Conservation (phyloP, 2,888 invertebrate species). For the Amiota minor region DNA sequence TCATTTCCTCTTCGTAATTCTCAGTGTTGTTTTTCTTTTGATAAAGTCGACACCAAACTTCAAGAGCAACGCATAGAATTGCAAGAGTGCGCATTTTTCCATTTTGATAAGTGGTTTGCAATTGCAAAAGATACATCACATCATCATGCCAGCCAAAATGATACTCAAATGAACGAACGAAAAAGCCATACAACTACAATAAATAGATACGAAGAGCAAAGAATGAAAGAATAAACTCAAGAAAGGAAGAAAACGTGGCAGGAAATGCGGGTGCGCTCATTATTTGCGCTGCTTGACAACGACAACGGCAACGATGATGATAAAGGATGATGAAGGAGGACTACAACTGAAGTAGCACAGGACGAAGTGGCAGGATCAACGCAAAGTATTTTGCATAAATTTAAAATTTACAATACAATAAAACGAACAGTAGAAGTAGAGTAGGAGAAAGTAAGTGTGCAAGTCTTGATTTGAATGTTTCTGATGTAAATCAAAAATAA, state of each 20-base stretch:
- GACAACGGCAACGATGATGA: constrained; percentile 23
- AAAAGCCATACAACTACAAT: constrained; percentile 42
- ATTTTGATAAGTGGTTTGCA: constrained; percentile 61
- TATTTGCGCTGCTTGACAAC: constrained; percentile 55
- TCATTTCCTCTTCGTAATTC: background rate
- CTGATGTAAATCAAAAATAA: background rate
- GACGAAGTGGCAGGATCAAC: constrained; percentile 54
- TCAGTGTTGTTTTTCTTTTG: background rate
- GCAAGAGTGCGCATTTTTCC: constrained; percentile 51
- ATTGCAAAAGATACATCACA: constrained; percentile 58
- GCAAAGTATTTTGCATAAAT: constrained; percentile 65
- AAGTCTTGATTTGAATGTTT: constrained; percentile 1
- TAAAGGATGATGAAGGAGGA: background rate
- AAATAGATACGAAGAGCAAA: constrained; percentile 34
- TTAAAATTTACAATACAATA: constrained; percentile 55
- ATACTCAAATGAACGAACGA: constrained; percentile 35
- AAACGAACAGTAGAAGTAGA: constrained; percentile 32
- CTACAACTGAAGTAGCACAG: constrained; percentile 39
- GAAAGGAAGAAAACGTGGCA: constrained; percentile 53
- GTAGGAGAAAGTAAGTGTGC: constrained; percentile 6
- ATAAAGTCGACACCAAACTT: constrained; percentile 9
- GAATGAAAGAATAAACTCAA: constrained; percentile 33
- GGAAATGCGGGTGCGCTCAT: constrained; percentile 68
- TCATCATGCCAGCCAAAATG: constrained; percentile 25
- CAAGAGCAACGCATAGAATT: constrained; percentile 13